phyloP scores from a whole-genome alignment of 2,797 vertebrate species.

The Anisognathus igniventris region DNA sequence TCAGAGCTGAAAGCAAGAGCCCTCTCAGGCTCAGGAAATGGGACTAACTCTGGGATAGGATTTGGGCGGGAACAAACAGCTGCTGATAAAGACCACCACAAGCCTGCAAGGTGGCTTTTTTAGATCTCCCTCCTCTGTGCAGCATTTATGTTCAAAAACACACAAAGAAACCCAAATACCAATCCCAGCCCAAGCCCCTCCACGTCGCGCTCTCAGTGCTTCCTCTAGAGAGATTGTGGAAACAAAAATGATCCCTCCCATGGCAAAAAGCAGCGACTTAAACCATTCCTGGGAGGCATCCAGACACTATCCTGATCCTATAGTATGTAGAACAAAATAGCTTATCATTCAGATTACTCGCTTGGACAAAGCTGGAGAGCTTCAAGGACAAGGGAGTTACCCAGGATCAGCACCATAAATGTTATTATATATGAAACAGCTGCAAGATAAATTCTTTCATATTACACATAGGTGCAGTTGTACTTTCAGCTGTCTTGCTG shows the following conservation, averaged over 20 bases:
- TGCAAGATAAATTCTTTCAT: slow-evolving; percentile 28
- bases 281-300: slow-evolving; percentile 15
- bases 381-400: slow-evolving; percentile 34
- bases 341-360: slow-evolving; percentile 24
- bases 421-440: slow-evolving; percentile 42
- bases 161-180: neutral
- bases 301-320: neutral
- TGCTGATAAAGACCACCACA: neutral
- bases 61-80: neutral
- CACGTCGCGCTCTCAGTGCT: accelerated
- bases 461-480: slow-evolving; percentile 30
- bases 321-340: slow-evolving; percentile 18
- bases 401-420: neutral
- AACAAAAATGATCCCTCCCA: slow-evolving; percentile 19
- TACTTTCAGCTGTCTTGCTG: slow-evolving; percentile 16
- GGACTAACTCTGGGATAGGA: neutral
- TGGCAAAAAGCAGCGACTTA: neutral
- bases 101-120: neutral
- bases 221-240: neutral
- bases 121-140: neutral
- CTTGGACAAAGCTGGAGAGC: slow-evolving; percentile 11
- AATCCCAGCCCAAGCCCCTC: neutral
- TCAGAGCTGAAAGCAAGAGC: neutral
- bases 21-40: neutral
- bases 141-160: neutral